Conservation (phyloP, 2,888 invertebrate genomes). For the Drosophila diplacantha region DNA sequence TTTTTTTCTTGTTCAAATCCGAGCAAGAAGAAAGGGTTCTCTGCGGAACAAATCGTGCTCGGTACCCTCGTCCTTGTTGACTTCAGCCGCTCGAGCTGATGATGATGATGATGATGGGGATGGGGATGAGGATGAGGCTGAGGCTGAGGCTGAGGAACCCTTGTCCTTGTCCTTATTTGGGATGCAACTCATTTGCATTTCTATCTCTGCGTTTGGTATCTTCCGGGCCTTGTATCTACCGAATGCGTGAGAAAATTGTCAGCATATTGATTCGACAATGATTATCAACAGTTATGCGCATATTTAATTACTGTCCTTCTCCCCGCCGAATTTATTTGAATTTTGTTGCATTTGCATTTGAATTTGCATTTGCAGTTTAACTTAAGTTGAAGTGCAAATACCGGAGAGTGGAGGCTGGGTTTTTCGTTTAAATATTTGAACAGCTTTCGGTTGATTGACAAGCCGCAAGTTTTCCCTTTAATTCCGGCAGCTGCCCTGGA, state of each 20-base stretch:
- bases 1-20: slow-evolving; percentile 9
- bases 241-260: slow-evolving; percentile 68
- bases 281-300: slow-evolving; percentile 70
- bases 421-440: slow-evolving; percentile 61
- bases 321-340: slow-evolving; percentile 34
- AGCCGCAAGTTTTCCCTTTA: slow-evolving; percentile 20
- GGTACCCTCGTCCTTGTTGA: slow-evolving; percentile 52
- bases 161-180: slow-evolving; percentile 26
- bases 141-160: slow-evolving; percentile 11
- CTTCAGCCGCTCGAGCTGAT: slow-evolving; percentile 64
- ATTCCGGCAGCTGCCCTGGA: slow-evolving; percentile 23
- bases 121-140: neutral
- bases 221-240: slow-evolving; percentile 6
- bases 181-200: slow-evolving; percentile 58
- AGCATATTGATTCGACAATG: slow-evolving; percentile 68
- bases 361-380: slow-evolving; percentile 24
- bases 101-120: slow-evolving; percentile 12
- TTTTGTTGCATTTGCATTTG: slow-evolving; percentile 36
- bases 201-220: slow-evolving; percentile 25
- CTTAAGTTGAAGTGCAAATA: slow-evolving; percentile 65
- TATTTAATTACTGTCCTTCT: slow-evolving; percentile 58
- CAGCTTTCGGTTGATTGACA: slow-evolving; percentile 60
- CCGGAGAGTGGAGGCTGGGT: slow-evolving; percentile 36
- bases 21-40: slow-evolving; percentile 23
- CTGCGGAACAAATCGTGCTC: slow-evolving; percentile 24